phyloP scores from a whole-genome alignment of 2,113 vertebrate genomes.

The Columba livia region DNA sequence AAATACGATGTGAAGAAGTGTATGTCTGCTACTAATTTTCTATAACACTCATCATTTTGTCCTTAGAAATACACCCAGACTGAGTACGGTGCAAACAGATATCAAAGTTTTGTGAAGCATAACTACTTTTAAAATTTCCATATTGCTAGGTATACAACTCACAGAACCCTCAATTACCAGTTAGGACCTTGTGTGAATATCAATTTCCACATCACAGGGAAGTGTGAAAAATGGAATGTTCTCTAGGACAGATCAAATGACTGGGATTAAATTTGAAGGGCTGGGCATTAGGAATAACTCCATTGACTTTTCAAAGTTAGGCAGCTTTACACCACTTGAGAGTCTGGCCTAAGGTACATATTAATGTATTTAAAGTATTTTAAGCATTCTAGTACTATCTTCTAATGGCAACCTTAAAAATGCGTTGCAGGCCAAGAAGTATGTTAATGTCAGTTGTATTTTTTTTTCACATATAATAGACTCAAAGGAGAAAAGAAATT shows the following conservation, averaged over 20 bases:
- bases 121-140: neutral
- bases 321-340: neutral
- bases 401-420: neutral
- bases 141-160: neutral
- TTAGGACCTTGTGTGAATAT: neutral
- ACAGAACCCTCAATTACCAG: neutral
- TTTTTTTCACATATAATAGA: neutral
- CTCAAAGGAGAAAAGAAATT: neutral
- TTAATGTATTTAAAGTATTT: conserved; percentile 1
- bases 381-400: neutral
- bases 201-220: neutral
- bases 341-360: neutral
- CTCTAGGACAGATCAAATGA: neutral
- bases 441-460: neutral
- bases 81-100: neutral
- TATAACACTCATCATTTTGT: neutral
- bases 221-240: conserved; percentile 20
- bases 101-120: rapidly evolving
- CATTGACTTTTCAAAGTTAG: neutral
- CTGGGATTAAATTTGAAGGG: neutral
- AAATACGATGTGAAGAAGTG: neutral
- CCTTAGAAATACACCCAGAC: neutral
- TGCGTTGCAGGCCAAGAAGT: neutral
- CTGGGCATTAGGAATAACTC: neutral
- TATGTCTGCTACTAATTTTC: neutral